Evolutionary conservation across 2,113 vertebrate species (phyloP).

Genomic region (Phaetusa simplex): DNA sequence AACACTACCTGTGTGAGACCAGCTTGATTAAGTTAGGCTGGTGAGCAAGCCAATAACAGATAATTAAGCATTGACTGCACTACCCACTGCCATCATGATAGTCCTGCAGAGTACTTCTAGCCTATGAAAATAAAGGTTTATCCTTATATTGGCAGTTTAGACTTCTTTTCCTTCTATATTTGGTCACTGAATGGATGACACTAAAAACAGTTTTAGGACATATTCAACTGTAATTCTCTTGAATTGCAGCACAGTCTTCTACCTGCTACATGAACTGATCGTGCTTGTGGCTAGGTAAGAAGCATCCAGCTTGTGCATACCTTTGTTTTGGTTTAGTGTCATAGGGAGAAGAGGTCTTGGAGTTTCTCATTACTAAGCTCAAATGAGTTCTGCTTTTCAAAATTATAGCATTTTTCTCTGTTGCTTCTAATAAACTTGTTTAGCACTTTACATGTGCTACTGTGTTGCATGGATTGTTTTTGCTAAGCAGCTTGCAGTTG

Average conservation of each 20-base stretch:
- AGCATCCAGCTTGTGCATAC: rapidly evolving
- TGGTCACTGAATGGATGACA: neutral
- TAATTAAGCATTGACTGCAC: neutral
- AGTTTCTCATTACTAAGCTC: neutral
- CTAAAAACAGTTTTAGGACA: neutral
- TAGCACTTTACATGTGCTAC: neutral
- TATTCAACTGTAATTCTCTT: neutral
- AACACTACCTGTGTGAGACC: neutral
- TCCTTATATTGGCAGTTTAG: neutral
- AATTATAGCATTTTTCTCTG: neutral
- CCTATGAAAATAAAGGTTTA: neutral
- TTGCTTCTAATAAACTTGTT: neutral
- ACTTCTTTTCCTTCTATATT: neutral
- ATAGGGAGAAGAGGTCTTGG: neutral
- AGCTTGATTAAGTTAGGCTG: neutral
- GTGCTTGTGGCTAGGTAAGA: neutral
- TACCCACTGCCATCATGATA: neutral
- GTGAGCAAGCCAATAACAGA: neutral
- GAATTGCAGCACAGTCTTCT: neutral
- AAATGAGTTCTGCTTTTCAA: neutral
- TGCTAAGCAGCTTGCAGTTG: neutral
- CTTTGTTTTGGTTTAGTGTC: neutral
- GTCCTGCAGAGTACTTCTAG: neutral
- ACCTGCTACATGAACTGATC: neutral
- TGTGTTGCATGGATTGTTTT: neutral